Base-by-base conservation (phyloP, 2,888 invertebrate genomes). In the Panopea generosa region DNA sequence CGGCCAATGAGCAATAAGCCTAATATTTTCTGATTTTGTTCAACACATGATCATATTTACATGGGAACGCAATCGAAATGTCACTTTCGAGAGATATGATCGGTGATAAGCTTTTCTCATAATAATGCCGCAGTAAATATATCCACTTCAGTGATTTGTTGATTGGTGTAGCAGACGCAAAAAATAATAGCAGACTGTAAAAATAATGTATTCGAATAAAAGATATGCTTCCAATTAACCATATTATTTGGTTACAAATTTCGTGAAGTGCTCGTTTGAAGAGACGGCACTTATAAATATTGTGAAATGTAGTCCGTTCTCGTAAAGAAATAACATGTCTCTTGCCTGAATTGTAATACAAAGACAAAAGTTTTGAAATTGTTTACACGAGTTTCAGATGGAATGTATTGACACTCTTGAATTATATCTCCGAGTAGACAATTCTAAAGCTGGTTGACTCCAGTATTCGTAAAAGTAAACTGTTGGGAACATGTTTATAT, bases 11-110 rank as follows among this genome's bases (percentile, higher is more conserved):
- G 55, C 40, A 47, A 57, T 33, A 29, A 38, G 33, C 65, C 52
- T 60, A 75, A 69, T 66, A 66, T 70, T 71, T 67, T 60, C 62
- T 69, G 67, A 76, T 80, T 69, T 73, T 66, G 61, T 67, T 70
- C 68, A 80, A 67, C 72, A 47, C 43, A 65, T 40, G 69, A 75
- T 76, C 66, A 61, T 63, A 49, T 61, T 70, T 70, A 78, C 78
- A 73, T 78, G 78, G 74, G 78, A 78, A 74, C 78, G 62, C 72
- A 67, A 78, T 74, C 70, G 66, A 60, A 62, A 70, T 76, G 80
- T 80, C 80, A 80, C 76, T 71, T 69, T 61, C 27, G 14, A 40
- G 69, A 65, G 80, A 80, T 80, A 68, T 79, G 76, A 76, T 76
- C 53, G 66, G 56, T 66, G 77, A 77, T 77, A 77, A 77, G 69